These are phyloP conservation scores for Equus quagga DNA, from an alignment of 2,113 vertebrate genomes.

Conservation along the genomic window DNA sequence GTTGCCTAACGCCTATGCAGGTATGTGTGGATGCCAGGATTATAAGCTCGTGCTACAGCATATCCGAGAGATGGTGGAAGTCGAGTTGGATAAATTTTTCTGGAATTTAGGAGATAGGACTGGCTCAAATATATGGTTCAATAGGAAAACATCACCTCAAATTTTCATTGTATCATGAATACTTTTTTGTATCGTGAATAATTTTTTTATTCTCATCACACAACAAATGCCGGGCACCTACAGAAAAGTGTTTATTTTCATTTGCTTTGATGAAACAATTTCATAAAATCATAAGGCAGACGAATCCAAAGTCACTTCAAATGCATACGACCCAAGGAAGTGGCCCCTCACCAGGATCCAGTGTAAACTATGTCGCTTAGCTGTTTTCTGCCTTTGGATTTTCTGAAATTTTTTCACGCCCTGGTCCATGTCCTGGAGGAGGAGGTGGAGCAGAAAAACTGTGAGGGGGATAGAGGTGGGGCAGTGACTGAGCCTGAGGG, in stretches of 20 bases:
- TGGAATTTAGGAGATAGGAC: background rate
- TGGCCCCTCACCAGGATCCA: no score
- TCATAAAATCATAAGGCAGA: background rate
- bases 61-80: background rate
- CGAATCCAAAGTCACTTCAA: background rate
- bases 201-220: background rate
- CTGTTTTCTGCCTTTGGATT: background rate
- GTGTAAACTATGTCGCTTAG: fast-evolving
- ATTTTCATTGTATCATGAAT: background rate
- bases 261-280: background rate
- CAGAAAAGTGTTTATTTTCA: background rate
- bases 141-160: background rate
- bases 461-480: background rate
- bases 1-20: background rate
- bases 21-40: background rate
- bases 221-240: background rate
- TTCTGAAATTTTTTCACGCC: background rate
- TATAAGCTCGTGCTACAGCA: background rate
- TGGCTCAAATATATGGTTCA: background rate
- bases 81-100: background rate
- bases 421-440: background rate
- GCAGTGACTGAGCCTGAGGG: no score
- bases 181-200: background rate
- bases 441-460: background rate
- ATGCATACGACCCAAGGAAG: background rate